Conservation (phyloP, 2,797 vertebrate species). For the Vultur gryphus region DNA sequence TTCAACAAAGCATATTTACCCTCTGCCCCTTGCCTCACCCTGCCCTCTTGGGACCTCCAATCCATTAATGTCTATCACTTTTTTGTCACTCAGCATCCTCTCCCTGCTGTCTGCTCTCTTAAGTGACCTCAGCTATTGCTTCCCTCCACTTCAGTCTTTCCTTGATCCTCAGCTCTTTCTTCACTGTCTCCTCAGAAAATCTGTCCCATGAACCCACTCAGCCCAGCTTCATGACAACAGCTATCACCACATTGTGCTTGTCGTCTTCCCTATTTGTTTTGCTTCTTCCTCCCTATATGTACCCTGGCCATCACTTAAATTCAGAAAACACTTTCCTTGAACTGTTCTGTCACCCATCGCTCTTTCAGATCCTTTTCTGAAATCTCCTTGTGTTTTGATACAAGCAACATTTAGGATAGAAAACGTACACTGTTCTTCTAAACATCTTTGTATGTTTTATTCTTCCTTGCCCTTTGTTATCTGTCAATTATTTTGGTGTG, state of each 20-base stretch:
- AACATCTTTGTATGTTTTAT: background rate
- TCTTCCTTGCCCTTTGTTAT: background rate
- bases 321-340: background rate
- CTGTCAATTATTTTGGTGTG: background rate
- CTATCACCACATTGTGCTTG: background rate
- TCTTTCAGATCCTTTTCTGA: background rate
- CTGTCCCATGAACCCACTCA: background rate
- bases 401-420: background rate
- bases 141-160: slow-evolving; percentile 10
- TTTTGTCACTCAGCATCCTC: slow-evolving; percentile 40
- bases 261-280: background rate
- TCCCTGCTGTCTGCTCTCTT: slow-evolving; percentile 16
- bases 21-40: slow-evolving; percentile 52
- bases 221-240: background rate
- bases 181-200: background rate
- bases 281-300: background rate
- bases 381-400: background rate
- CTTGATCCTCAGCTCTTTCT: slow-evolving; percentile 35
- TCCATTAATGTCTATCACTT: slow-evolving; percentile 49
- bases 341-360: background rate
- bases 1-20: slow-evolving; percentile 49
- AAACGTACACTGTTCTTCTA: accelerated
- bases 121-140: slow-evolving; percentile 33
- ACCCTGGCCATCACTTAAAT: background rate
- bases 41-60: slow-evolving; percentile 47